Evolutionary conservation across 30 jellyfish, hydroid and myxozoan species (phyloP), one percentile per base, ranked within the genome.

Genomic region (Nemopilema nomurai): DNA sequence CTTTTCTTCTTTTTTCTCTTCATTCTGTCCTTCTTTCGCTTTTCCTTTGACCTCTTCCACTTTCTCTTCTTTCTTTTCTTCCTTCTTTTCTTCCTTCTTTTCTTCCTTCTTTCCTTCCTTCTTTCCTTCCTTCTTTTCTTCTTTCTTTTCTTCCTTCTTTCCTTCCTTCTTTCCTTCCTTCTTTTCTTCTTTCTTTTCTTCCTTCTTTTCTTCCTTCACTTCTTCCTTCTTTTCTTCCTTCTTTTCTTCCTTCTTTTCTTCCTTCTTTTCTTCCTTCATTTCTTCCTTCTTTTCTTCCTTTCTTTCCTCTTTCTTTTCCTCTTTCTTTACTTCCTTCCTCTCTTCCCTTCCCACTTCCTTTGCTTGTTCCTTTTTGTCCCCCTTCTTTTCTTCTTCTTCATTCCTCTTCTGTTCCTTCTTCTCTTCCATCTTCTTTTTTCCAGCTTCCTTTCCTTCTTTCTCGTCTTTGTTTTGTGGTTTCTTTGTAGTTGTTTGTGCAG

Each of bases 1-100:
- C 67, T 24, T 18, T 73, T 73, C 83, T 41, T 73, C 24, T 19
- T 73, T 73, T 69, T 73, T 49, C 23, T 73, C 83, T 20, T 73
- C 6, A 31, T 73, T 73, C 83, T 73, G 41, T 8, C 8, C 70
- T 49, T 41, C 24, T 6, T 31, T 73, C 65, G 31, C 70, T 33
- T 73, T 69, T 20, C 4, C 24, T 22, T 73, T 73, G 41, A 4
- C 66, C n/a, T 28, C 67, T 27, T 65, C 20, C 51, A 3, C 53
- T 77, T 30, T 25, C 49, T 72, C 82, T 19, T 72, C 20, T 31
- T 72, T 32, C 82, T 32, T 8, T 17, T 30, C 68, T 8, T 72
- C 8, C 67, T 30, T 72, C 68, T 28, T 8, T 9, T 79, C 89
- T 21, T 16, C 20, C 51, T 79, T 79, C 63, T 64, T 51, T 1